Base-by-base conservation (phyloP, 2,888 invertebrate species). In the Candidula unifasciata region DNA sequence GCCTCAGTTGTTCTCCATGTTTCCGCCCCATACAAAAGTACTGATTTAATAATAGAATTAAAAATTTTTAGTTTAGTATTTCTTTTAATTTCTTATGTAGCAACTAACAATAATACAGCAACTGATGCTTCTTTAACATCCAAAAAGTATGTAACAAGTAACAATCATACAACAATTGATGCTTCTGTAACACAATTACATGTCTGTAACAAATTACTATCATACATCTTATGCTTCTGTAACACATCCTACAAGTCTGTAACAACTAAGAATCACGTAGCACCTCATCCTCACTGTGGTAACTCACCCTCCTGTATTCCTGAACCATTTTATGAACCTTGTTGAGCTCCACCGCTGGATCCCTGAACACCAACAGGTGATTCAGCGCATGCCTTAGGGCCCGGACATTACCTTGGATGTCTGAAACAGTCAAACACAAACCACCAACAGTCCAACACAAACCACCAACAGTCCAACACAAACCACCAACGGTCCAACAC, bases 341-440 rank as follows among this genome's bases (percentile, higher is more conserved):
- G 79, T 91, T 90, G 33, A 93, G 87, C 73, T 91, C 88, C 6
- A 90, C 90, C 13, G 86, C 85, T 8, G 92, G 88, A 71, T 92
- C 92, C 52, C 92, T 80, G 87, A 91, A 92, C 8, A 92, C 90
- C n/a, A 93, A 87, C 71, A 91, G 89, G 87, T 93, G 92, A 2
- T 89, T 89, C 30, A 93, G 88, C 27, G 91, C 89, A 83, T 92
- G 91, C 84, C 91, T 91, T 86, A 93, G 85, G 3, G 93, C 92
- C 71, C 91, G 89, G 21, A 93, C 88, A 86, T 91, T 93, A 16
- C 92, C 91, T 37, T 90, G 90, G 86, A 93, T 90, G 85, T 92
- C 93, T 93, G 89, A 10, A 88, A 21, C 10, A 37, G 30, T 3
- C 21, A 76, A 57, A 6, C 24, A 71, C 1, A 37, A 71, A 21